phyloP scores from a whole-genome alignment of 2,888 invertebrate species.

The Drosophila lutescens region DNA sequence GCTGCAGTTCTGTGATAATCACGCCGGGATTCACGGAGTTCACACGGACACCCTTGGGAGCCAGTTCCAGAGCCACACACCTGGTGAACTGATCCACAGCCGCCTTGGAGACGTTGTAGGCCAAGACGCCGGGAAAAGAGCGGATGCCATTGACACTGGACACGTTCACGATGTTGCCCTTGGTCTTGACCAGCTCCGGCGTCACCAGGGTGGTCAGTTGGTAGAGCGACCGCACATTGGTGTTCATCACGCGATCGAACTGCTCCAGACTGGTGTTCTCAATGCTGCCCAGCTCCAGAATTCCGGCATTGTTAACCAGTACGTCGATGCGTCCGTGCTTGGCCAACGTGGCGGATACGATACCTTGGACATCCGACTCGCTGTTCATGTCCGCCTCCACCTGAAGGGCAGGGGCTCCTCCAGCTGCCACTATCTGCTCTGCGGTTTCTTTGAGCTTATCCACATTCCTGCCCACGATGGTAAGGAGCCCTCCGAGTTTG shows the following conservation, averaged over 20 bases:
- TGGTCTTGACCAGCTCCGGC: conserved; percentile 92
- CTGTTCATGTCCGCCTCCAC: conserved; percentile 89
- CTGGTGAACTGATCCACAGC: conserved; percentile 97
- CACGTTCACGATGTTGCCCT: conserved; percentile 96
- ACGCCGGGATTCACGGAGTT: conserved; percentile 97
- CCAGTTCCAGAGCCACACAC: conserved; percentile 95
- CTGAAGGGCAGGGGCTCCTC: conserved; percentile 85
- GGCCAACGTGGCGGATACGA: conserved; percentile 89
- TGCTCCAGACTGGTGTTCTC: conserved; percentile 94
- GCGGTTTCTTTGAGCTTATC: conserved; percentile 88
- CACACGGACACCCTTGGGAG: conserved; percentile 92
- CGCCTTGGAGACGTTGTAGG: conserved; percentile 96
- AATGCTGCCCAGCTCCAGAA: conserved; percentile 91
- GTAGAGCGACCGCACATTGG: conserved; percentile 93
- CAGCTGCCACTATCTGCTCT: conserved; percentile 80
- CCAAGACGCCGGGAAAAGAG: conserved; percentile 94
- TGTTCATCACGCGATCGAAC: conserved; percentile 94
- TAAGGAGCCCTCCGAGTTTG: conserved; percentile 87
- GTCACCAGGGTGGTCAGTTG: conserved; percentile 93
- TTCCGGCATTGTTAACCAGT: conserved; percentile 95
- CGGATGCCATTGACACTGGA: conserved; percentile 96
- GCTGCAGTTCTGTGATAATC: conserved; percentile 93
- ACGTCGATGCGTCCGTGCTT: conserved; percentile 92
- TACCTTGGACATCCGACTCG: conserved; percentile 89
- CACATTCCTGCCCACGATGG: conserved; percentile 88